phyloP scores from a whole-genome alignment of 1,140 invertebrate genomes.

The Apis cerana region DNA sequence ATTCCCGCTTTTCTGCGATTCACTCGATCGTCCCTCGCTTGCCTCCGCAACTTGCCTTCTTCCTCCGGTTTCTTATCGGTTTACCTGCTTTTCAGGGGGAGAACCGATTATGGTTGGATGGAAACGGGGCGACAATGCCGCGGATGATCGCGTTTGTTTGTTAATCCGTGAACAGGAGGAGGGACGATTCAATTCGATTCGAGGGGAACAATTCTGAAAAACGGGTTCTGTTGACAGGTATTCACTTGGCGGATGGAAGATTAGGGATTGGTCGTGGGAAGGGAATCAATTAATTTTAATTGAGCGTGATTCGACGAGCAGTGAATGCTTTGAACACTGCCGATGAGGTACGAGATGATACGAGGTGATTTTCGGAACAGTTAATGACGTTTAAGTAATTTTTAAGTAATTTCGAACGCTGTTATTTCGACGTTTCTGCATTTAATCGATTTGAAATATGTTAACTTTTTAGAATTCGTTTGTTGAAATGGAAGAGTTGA shows the following conservation, averaged over 20 bases:
- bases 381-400: too few relatives aligned
- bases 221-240: conserved; percentile 3
- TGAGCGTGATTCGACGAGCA: not conserved
- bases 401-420: too few relatives aligned
- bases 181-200: conserved; percentile 30
- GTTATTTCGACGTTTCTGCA: too few relatives aligned
- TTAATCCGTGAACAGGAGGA: conserved; percentile 3
- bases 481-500: too few relatives aligned
- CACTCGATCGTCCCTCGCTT: conserved; percentile 55
- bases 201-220: too few relatives aligned
- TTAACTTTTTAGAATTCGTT: too few relatives aligned
- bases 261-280: not conserved
- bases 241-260: not conserved
- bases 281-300: conserved; percentile 37
- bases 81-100: too few relatives aligned
- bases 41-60: not conserved
- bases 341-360: too few relatives aligned
- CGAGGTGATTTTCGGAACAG: too few relatives aligned
- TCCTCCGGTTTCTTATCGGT: conserved; percentile 10
- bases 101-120: conserved; percentile 12
- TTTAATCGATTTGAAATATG: too few relatives aligned
- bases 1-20: conserved; percentile 70
- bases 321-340: too few relatives aligned
- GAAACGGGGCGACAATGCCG: not conserved
- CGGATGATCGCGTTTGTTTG: conserved; percentile 14